phyloP scores from a whole-genome alignment of 1,140 invertebrate genomes.

The Ceratoteleas bidentatus region DNA sequence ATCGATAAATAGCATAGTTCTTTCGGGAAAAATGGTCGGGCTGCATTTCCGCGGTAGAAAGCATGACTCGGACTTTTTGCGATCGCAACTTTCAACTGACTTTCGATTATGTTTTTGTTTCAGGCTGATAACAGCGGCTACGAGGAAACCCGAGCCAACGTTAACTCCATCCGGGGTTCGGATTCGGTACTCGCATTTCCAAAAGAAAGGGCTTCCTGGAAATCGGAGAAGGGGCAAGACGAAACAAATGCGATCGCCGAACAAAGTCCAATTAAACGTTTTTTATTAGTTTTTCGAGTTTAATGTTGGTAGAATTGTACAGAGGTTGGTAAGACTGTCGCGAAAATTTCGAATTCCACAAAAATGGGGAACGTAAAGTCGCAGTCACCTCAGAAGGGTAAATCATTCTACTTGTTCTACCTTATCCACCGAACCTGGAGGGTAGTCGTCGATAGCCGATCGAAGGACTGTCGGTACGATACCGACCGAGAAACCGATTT shows the following conservation, averaged over 20 bases:
- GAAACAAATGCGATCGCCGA: conserved; percentile 5
- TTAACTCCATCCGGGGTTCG: conserved; percentile 32
- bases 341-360: neutral
- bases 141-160: conserved; percentile 36
- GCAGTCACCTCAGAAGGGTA: conserved; percentile 69
- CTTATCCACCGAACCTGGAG: conserved; percentile 88
- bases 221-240: neutral
- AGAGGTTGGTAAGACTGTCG: neutral
- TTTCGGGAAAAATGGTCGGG: conserved; percentile 7
- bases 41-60: conserved; percentile 34
- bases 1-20: too few species aligned
- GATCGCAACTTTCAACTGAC: conserved; percentile 43
- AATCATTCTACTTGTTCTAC: conserved; percentile 85
- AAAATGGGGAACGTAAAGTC: conserved; percentile 76
- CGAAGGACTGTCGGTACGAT: conserved; percentile 65
- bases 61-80: conserved; percentile 44
- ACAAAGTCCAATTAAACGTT: neutral
- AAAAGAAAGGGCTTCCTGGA: conserved; percentile 15
- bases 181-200: conserved; percentile 27
- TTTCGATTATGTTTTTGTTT: conserved; percentile 60
- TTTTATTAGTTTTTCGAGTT: neutral
- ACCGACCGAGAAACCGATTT: conserved; percentile 74
- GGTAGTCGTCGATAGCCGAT: conserved; percentile 81
- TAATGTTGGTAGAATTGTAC: neutral
- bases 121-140: conserved; percentile 35